These are phyloP conservation scores for Calosoma granatense DNA, from an alignment of 1,140 invertebrate species.

Conservation along the genomic window DNA sequence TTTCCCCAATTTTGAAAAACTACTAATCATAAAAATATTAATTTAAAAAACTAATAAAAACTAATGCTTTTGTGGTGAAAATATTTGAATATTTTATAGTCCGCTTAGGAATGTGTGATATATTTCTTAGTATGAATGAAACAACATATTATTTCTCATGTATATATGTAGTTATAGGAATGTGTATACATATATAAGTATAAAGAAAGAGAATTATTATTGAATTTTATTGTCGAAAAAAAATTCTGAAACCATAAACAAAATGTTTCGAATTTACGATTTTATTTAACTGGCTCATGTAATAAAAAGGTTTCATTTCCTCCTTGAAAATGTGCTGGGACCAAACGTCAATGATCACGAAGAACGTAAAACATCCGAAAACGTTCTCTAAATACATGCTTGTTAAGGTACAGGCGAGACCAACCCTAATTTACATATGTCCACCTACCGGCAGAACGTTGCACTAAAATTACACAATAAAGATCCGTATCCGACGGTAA, in stretches of 20 bases:
- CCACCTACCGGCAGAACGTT: conserved; percentile 3
- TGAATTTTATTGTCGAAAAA: neutral
- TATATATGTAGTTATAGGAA: too few species aligned
- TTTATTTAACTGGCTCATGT: neutral
- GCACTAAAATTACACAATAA: conserved; percentile 7
- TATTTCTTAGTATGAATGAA: too few species aligned
- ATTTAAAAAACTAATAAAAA: too few species aligned
- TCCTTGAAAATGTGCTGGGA: neutral
- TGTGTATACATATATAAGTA: too few species aligned
- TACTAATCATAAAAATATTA: too few species aligned
- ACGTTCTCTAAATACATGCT: neutral
- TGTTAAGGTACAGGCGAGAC: neutral
- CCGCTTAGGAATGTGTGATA: too few species aligned
- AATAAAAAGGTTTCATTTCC: neutral
- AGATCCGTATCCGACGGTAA: conserved; percentile 8
- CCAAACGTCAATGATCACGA: neutral
- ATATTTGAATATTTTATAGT: too few species aligned
- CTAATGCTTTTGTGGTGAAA: too few species aligned
- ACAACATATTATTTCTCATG: too few species aligned
- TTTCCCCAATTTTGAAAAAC: too few species aligned
- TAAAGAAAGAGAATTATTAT: neutral
- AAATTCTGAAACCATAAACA: neutral
- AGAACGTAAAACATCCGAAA: neutral
- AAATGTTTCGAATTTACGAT: neutral
- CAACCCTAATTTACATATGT: conserved; percentile 5